Base-by-base conservation (phyloP, 2,113 vertebrate species). In the Lepisosteus osseus region DNA sequence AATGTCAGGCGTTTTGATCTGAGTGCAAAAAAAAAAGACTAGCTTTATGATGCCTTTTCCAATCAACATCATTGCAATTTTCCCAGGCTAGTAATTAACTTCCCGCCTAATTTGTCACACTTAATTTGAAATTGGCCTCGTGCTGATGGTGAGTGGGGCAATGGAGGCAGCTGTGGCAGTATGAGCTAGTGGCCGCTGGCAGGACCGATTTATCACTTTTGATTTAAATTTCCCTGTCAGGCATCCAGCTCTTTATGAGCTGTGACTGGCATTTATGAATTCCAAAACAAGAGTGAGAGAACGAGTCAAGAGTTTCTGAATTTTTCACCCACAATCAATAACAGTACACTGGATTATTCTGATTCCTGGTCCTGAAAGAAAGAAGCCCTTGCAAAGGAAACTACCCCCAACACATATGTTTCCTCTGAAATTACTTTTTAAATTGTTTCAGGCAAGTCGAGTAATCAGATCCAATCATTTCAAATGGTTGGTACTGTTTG, bases 81-180 rank as follows among this genome's bases (percentile, higher is more conserved):
- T 90, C 92, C 83, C 84, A 82, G 82, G 76, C 74, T 71, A 79
- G 80, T 86, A 92, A 94, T 93, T 92, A 94, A 89, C 80, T 83
- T 86, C 65, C 72, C 83, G 81, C 76, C 81, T 90, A 89, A 93
- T 92, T 87, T 78, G 72, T 90, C 89, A 92, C 85, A 88, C 80
- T 92, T 90, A 90, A 90, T 93, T 93, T 90, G 78, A 91, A 91
- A 79, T 78, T 76, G 86, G 87, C 68, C 65, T 62, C 0, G 55
- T 67, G 82, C 77, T 40, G 61, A 76, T 62, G 71, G 80, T 88
- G 75, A 77, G 69, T 73, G 72, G 73, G 64, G 66, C 54, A 76
- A 77, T 42, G 66, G 44, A 62, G 68, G 73, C 72, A 66, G 75
- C 85, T 82, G 67, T 78, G 75, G 77, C 69, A 76, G 77, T 77